These are phyloP conservation scores for Cinclus mexicanus DNA, from an alignment of 2,113 vertebrate genomes.

Conservation along the genomic window DNA sequence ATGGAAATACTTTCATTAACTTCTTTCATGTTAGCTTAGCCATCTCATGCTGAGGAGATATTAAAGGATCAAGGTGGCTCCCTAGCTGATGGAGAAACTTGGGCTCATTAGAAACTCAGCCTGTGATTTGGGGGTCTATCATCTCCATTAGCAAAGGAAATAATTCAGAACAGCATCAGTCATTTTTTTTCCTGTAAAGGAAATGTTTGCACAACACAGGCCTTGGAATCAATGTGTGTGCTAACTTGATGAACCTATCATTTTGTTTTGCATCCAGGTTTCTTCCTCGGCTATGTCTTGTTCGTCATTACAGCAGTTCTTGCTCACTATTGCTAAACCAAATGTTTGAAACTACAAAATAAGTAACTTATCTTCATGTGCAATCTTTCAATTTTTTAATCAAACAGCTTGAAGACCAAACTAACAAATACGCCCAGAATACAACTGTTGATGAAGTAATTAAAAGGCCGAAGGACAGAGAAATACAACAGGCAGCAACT, in stretches of 20 bases:
- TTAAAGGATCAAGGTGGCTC: neutral
- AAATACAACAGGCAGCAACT: constrained; percentile 18
- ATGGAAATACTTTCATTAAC: neutral
- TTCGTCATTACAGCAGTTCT: neutral
- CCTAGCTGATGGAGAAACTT: neutral
- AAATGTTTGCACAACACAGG: neutral
- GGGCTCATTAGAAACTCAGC: neutral
- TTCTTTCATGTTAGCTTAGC: constrained; percentile 10
- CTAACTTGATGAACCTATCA: neutral
- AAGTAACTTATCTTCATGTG: neutral
- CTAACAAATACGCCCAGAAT: neutral
- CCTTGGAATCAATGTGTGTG: neutral
- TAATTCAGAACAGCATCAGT: neutral
- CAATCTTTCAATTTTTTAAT: constrained; percentile 51
- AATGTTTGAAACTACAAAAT: neutral
- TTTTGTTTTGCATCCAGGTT: neutral
- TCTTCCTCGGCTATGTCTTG: neutral
- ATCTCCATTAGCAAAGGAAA: neutral
- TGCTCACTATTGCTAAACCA: constrained; percentile 17
- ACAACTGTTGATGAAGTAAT: constrained; percentile 56
- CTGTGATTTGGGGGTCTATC: neutral
- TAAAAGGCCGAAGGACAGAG: constrained; percentile 46
- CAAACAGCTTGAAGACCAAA: constrained; percentile 7
- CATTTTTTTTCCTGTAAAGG: neutral
- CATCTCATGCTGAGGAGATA: neutral